Evolutionary conservation across 2,113 vertebrate species (phyloP).

Genomic region (Caretta caretta): DNA sequence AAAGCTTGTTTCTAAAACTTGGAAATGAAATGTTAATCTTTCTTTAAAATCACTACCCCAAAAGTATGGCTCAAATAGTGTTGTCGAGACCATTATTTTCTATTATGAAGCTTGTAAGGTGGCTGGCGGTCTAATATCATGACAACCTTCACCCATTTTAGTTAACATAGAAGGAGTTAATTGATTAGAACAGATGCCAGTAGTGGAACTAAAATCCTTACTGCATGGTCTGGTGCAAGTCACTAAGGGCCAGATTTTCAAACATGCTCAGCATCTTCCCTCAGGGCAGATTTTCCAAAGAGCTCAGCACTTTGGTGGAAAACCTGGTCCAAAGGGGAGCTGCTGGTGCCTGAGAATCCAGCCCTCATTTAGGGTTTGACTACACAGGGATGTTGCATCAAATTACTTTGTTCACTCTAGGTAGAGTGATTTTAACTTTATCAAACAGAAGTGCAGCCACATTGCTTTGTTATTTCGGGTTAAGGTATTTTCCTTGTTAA

Average conservation of each 20-base stretch:
- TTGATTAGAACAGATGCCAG: background rate
- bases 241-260: background rate
- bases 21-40: background rate
- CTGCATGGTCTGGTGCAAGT: background rate
- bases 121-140: accelerated
- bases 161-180: background rate
- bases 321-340: background rate
- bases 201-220: background rate
- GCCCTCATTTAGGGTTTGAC: background rate
- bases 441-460: background rate
- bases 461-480: background rate
- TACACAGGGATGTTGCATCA: background rate
- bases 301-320: background rate
- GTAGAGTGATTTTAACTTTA: background rate
- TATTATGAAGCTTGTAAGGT: background rate
- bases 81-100: background rate
- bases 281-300: background rate
- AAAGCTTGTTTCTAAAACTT: background rate
- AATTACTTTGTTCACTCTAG: background rate
- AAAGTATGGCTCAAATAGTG: background rate
- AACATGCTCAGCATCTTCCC: background rate
- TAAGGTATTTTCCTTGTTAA: background rate
- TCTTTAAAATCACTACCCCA: background rate
- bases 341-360: background rate
- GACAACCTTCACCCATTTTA: background rate